These are phyloP conservation scores for Brachynemurus nebulosus DNA, from an alignment of 2,888 invertebrate genomes.

Conservation along the genomic window DNA sequence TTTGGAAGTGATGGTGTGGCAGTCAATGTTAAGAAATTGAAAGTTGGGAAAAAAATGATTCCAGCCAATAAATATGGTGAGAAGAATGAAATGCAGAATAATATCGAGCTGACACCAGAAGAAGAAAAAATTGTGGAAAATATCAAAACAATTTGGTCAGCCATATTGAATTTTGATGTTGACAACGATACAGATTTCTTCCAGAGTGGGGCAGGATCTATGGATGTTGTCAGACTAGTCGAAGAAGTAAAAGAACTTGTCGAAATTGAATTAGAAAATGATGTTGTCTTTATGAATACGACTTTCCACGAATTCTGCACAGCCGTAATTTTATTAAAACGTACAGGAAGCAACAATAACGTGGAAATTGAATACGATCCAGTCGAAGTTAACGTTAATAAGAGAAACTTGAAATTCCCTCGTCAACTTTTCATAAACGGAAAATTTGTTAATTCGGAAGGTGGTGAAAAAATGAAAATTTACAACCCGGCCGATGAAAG, in stretches of 20 bases:
- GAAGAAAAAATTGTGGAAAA: slow-evolving; percentile 55
- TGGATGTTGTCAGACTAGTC: slow-evolving; percentile 89
- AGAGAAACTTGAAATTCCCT: slow-evolving; percentile 72
- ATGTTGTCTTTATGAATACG: slow-evolving; percentile 87
- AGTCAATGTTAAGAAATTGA: slow-evolving; percentile 50
- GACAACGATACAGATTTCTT: slow-evolving; percentile 83
- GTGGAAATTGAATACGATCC: slow-evolving; percentile 54
- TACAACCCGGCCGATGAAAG: slow-evolving; percentile 81
- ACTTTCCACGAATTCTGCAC: slow-evolving; percentile 68
- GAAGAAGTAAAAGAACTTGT: slow-evolving; percentile 83
- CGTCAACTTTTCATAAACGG: slow-evolving; percentile 87
- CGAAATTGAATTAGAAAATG: slow-evolving; percentile 66
- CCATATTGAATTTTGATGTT: slow-evolving; percentile 64
- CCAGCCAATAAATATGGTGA: slow-evolving; percentile 67
- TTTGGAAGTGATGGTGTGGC: slow-evolving; percentile 66
- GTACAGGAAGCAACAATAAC: slow-evolving; percentile 36
- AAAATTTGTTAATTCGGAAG: slow-evolving; percentile 68
- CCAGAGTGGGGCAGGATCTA: slow-evolving; percentile 87
- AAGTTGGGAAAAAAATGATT: slow-evolving; percentile 69
- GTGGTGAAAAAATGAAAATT: slow-evolving; percentile 44
- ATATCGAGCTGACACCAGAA: slow-evolving; percentile 53
- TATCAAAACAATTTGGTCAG: slow-evolving; percentile 63
- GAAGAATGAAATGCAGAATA: slow-evolving; percentile 35
- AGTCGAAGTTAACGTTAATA: slow-evolving; percentile 65
- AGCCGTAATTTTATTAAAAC: slow-evolving; percentile 48